phyloP scores from a whole-genome alignment of 2,888 invertebrate species.

The Erebia epiphron region DNA sequence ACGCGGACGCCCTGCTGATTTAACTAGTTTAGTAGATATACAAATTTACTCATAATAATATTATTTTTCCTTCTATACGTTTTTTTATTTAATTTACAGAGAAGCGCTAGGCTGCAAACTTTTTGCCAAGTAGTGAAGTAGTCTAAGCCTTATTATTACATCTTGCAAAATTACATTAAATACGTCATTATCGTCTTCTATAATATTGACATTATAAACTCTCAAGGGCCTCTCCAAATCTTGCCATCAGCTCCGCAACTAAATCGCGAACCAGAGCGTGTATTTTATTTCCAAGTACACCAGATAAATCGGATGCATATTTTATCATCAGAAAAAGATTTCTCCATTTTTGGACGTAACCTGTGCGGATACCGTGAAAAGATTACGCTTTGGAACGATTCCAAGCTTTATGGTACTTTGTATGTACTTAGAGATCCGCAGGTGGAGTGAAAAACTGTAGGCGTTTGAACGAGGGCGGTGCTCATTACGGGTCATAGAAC shows the following conservation, averaged over 20 bases:
- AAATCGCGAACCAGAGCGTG: conserved; percentile 31
- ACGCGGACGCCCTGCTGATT: no score
- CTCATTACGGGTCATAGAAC: conserved; percentile 11
- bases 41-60: no score
- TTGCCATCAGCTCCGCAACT: background rate
- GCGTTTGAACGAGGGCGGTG: conserved; percentile 2
- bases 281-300: conserved; percentile 35
- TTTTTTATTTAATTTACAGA: no score
- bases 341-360: conserved; percentile 42
- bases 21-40: no score
- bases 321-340: conserved; percentile 44
- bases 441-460: conserved; percentile 8
- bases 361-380: conserved; percentile 44
- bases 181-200: no score
- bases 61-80: no score
- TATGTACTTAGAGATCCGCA: conserved; percentile 17
- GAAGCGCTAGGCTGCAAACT: no score
- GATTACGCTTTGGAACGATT: conserved; percentile 43
- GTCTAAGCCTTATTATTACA: no score
- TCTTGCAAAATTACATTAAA: no score
- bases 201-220: no score
- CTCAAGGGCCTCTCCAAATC: background rate
- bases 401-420: conserved; percentile 37
- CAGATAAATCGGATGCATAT: conserved; percentile 43
- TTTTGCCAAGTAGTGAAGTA: no score